Conservation (phyloP, 2,797 vertebrate genomes). For the Brachyalestes nurse region DNA sequence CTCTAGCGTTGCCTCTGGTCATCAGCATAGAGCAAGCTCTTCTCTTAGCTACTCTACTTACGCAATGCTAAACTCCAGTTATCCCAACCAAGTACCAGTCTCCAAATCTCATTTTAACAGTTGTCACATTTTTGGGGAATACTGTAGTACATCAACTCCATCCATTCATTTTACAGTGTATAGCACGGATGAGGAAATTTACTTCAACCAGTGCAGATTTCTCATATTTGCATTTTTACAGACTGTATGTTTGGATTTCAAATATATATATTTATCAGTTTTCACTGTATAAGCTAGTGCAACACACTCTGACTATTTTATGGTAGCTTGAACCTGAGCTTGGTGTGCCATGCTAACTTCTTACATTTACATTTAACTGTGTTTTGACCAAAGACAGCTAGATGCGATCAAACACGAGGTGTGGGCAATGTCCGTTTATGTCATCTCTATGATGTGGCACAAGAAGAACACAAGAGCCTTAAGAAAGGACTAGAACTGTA, state of each 20-base stretch:
- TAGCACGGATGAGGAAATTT: too few species aligned
- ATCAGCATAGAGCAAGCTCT: slow-evolving; percentile 35
- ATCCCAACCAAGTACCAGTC: background rate
- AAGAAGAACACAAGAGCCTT: background rate
- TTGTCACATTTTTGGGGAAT: background rate
- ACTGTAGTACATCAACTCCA: too few species aligned
- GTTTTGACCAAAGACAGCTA: background rate
- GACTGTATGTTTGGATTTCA: background rate
- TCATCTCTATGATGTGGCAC: background rate
- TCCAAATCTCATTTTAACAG: background rate
- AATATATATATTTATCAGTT: too few species aligned
- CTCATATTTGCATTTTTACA: background rate
- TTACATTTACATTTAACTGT: background rate
- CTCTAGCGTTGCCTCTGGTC: slow-evolving; percentile 65
- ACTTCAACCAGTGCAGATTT: background rate
- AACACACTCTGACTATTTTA: too few species aligned
- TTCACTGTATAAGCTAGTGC: too few species aligned
- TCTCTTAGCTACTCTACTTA: slow-evolving; percentile 2
- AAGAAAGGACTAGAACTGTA: background rate
- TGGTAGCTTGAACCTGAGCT: too few species aligned
- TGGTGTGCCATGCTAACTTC: background rate
- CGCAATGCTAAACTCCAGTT: background rate
- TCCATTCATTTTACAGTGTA: background rate
- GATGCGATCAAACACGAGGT: background rate
- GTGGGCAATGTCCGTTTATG: background rate